Base-by-base conservation (phyloP, 92 coral and sea anemone species). In the Bergia puertoricense region DNA sequence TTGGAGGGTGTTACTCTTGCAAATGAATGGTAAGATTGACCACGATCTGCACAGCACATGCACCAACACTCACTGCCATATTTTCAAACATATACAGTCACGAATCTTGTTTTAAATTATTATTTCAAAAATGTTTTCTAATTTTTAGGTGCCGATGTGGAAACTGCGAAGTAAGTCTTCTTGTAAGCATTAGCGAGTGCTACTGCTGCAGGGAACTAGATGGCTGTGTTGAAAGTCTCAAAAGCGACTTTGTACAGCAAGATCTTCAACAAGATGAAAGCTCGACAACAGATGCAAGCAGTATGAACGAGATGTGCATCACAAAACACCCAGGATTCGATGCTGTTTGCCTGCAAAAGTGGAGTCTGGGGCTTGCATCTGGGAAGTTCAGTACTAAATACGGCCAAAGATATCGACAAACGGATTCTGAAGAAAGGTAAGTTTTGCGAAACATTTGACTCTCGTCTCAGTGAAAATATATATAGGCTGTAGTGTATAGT, bases 161-260 rank as follows among this genome's bases (percentile, higher is more conserved):
- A 78, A 76, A 88, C 22, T 88, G 90, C 59, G 74, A 48, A 20
- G 23, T 37, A 18, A 36, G 50, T 9, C 36, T 48, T 8, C 42
- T 86, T 10, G 85, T 77, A 59, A 88, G 76, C 40, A 48, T 79
- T 16, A 76, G 72, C 22, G 90, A 88, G 74, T 88, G 90, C 90
- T 88, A 88, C 74, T 88, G 90, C 74, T 78, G 90, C 76, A 51
- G 30, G n/a, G 90, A 88, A 67, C 72, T 88, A 37, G 90, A 88
- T 42, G 86, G 90, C 48, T 88, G 90, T 59, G 73, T 50, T 36
- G 46, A 78, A 39, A 38, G 74, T 22, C 15, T 88, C 41, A 48
- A 46, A 43, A 88, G 86, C 30, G 90, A 88, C 15, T 57, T 88
- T 88, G 90, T 79, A 4, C 48, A 48, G 46, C 90, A 88, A 88